Evolutionary conservation across 2,888 invertebrate species (phyloP), one percentile per base, ranked within the genome.

Genomic region (Gymnosoma rotundatum): DNA sequence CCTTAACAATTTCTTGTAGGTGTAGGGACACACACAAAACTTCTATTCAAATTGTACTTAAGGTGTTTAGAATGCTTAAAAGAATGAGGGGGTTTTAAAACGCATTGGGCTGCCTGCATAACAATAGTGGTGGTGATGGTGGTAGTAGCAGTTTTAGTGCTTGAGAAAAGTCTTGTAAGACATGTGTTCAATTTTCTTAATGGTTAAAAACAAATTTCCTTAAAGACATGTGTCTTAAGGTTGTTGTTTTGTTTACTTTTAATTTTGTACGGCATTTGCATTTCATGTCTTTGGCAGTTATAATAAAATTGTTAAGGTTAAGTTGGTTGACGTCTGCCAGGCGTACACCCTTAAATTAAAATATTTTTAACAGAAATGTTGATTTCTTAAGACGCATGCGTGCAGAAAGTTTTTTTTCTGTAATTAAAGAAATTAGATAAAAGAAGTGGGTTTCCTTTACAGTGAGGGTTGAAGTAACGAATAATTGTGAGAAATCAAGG

Each of bases 141-240:
- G 42, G 38, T 38, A 10, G 38, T 7, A 38, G 9, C 61, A 36
- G 73, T 78, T n/a, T 12, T 50, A 42, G 1, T 42, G 42, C 42
- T 70, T 79, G 32, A 60, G 66, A 67, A 79, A 75, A 67, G 74
- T 69, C 78, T 70, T 83, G n/a, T 20, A 72, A 74, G 76, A 66
- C 85, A 85, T 83, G 78, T 86, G 81, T 56, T 82, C 50, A 54
- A 60, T 64, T 64, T 79, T 74, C 69, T 75, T 73, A 18, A 42
- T 60, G 36, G 8, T 50, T 58, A 60, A 63, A 38, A 45, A 4
- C 0, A 64, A 50, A 38, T 67, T 60, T 52, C 20, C 21, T 8
- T 21, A n/a, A 78, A 72, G 60, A 83, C 78, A 67, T 78, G 67
- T 78, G 82, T 78, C 67, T 78, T 78, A 32, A 72, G 54, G 45